phyloP scores from a whole-genome alignment of 1,140 invertebrate species.

The Bombus ignitus region DNA sequence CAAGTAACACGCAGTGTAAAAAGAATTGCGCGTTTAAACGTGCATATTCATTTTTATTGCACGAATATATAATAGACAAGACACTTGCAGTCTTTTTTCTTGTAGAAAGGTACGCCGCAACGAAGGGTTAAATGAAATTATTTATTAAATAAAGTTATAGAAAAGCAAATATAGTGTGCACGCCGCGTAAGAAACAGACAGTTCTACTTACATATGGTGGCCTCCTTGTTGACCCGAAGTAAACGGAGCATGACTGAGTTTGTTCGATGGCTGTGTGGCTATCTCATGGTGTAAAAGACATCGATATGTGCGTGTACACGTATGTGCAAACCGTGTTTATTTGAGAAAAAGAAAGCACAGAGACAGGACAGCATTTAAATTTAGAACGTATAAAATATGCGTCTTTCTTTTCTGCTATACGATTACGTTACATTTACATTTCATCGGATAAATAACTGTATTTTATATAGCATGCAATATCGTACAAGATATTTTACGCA shows the following conservation, averaged over 20 bases:
- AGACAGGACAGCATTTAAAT: not conserved
- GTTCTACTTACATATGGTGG: constrained; percentile 56
- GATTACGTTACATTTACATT: not conserved
- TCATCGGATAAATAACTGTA: not conserved
- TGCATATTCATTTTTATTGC: not conserved
- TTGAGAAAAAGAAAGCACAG: constrained; percentile 30
- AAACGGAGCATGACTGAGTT: constrained; percentile 75
- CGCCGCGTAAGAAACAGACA: not conserved
- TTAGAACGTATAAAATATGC: not conserved
- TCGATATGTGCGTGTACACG: not conserved
- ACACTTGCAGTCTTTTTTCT: no score
- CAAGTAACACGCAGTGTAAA: no score
- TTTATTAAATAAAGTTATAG: not conserved
- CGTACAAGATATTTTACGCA: not conserved
- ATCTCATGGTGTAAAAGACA: constrained; percentile 60
- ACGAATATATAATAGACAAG: not conserved
- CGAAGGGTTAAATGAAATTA: not conserved
- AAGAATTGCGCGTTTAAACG: no score
- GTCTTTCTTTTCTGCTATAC: not conserved
- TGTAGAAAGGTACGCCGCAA: not conserved
- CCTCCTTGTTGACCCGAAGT: constrained; percentile 59
- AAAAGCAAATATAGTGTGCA: not conserved
- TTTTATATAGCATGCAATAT: not conserved
- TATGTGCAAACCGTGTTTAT: not conserved
- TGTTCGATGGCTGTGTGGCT: constrained; percentile 65